These are phyloP conservation scores for Coregonus ussuriensis DNA, from an alignment of 2,797 vertebrate species.

Conservation along the genomic window DNA sequence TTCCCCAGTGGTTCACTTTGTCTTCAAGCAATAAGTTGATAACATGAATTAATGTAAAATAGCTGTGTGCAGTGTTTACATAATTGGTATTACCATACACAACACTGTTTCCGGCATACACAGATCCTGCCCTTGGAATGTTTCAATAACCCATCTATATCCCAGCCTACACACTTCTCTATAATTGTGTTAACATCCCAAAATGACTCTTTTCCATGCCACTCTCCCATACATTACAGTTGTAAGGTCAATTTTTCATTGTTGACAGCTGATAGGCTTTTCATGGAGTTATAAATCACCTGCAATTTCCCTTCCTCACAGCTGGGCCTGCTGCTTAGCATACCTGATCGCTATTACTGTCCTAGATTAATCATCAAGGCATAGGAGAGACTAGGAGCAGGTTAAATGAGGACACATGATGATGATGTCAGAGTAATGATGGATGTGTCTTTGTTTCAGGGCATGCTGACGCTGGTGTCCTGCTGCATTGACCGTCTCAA, in stretches of 20 bases:
- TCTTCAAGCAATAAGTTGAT: conserved; percentile 6
- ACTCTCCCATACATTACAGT: conserved; percentile 38
- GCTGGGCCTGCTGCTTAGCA: conserved; percentile 41
- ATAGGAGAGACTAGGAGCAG: no score
- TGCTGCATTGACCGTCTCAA: conserved; percentile 98
- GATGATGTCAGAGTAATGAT: not conserved
- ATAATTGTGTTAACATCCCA: conserved; percentile 18
- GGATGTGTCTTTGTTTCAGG: conserved; percentile 69
- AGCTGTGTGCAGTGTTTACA: conserved; percentile 5
- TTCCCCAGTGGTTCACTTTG: not conserved
- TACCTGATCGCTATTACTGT: conserved; percentile 56
- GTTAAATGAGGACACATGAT: conserved; percentile 88
- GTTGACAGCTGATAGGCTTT: conserved; percentile 55
- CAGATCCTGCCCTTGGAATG: conserved; percentile 8
- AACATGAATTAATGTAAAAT: conserved; percentile 7
- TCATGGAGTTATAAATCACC: conserved; percentile 58
- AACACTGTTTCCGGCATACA: not conserved
- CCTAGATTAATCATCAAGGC: conserved; percentile 47
- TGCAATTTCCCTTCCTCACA: conserved; percentile 48
- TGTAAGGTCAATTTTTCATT: conserved; percentile 56
- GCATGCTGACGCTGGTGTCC: conserved; percentile 94
- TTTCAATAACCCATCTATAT: conserved; percentile 20
- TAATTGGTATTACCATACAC: not conserved
- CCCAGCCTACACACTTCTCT: conserved; percentile 15
- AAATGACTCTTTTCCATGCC: conserved; percentile 26